Percentiles rank a stretch among this genome's conserved stretches.
phyloP scores from a whole-genome alignment of 2,888 invertebrate genomes.

The Eristalis tenax region DNA sequence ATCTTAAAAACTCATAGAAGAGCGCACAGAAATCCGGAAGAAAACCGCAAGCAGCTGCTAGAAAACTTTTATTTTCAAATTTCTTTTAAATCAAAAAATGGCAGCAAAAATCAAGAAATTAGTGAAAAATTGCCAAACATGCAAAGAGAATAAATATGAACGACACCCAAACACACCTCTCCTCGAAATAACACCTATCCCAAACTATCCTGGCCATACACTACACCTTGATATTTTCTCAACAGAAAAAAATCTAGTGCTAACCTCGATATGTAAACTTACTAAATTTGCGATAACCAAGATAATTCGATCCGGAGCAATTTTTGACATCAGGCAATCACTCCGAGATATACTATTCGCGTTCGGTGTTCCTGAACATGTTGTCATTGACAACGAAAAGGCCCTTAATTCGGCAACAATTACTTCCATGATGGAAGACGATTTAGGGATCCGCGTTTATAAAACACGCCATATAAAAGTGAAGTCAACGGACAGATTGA shows the following conservation, averaged over 20 bases:
- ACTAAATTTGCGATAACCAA: not conserved
- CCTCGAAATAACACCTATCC: no score
- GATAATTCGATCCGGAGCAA: not conserved
- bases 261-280: not conserved
- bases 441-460: no score
- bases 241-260: not conserved
- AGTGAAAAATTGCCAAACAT: conserved; percentile 37
- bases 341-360: not conserved
- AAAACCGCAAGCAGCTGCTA: conserved; percentile 18
- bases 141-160: conserved; percentile 14
- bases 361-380: not conserved
- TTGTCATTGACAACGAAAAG: not conserved
- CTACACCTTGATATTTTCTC: not conserved
- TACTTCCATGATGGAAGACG: not conserved
- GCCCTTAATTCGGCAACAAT: not conserved
- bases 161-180: not conserved
- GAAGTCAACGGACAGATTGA: not conserved
- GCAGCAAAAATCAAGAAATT: conserved; percentile 36
- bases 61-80: conserved; percentile 37
- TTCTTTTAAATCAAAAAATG: no score
- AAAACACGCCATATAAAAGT: not conserved
- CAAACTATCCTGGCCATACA: not conserved
- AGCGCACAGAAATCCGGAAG: conserved; percentile 31
- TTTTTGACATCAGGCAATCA: not conserved
- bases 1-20: conserved; percentile 29